Base-by-base conservation (phyloP, 2,113 vertebrate genomes). In the Clupea harengus region DNA sequence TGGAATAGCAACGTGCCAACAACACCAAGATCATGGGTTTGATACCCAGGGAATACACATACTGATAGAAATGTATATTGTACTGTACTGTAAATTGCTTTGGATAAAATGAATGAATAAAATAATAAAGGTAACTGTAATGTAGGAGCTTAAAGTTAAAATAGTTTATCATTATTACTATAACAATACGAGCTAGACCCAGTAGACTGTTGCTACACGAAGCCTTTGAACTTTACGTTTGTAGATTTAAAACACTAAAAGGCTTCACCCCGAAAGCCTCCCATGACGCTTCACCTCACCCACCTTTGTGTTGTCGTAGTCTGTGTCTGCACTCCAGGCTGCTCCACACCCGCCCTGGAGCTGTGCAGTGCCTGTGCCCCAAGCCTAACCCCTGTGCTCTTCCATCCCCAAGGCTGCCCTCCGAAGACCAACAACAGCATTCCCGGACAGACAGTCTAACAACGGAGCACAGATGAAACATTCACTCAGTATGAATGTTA, bases 351-450 rank as follows among this genome's bases (percentile, higher is more conserved):
- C 80, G 89, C 84, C 81, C 11, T 54, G n/a, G 44, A 25, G 83
- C 72, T 85, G 46, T 64, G 46, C 84, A 85, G 88, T 87, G 89
- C 85, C 91, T 89, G 89, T 86, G 91, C 83, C 84, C 92, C 86
- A 88, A 84, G 78, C 81, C 87, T 85, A 87, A 85, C 85, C 90
- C 88, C 87, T 78, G 84, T 91, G 89, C 82, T 87, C 17, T 67
- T 90, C 87, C 89, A 89, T 92, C 91, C 92, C 91, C 92, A 89
- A 89, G 89, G 83, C 86, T 92, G 89, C 91, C 88, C 87, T 86
- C 86, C 9, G 64, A 91, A 91, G 89, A 78, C 72, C 86, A 54
- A 89, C 87, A 88, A 89, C 92, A 93, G 89, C 91, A 94, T 93
- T 91, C 91, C 93, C 91, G 83, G 86, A 83, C 83, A 86, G 89